Evolutionary conservation across 2,113 vertebrate genomes (phyloP), one percentile per base, ranked within the genome.

Genomic region (Pipa parva): DNA sequence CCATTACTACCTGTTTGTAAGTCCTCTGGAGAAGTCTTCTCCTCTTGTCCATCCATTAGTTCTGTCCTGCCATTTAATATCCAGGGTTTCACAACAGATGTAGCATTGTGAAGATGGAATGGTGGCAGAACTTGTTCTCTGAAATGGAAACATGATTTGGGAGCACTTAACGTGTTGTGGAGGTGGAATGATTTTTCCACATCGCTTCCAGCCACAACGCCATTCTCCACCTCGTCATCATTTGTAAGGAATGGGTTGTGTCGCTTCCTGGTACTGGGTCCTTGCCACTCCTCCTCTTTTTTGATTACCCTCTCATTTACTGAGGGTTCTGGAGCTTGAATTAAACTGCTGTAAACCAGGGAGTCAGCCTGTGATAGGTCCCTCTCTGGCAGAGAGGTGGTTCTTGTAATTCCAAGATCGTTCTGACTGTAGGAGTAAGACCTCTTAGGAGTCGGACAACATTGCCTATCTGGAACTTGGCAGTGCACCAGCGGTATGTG

Each of bases 401-500:
- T 88, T 45, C 85, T 87, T 2, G 88, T 88, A 71, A 92, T 36
- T 22, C 91, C 89, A 63, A 95, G 81, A 74, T 96, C 95, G 0
- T 92, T 83, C 3, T 83, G 87, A 76, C 91, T 88, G 79, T 97
- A 97, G 1, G 90, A 89, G 52, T 92, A 92, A 78, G 85, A 77
- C 74, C 91, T 87, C 68, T 91, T 86, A 78, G 78, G 77, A 63
- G 90, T 71, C 29, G 79, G 80, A 28, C 90, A 88, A 50, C 89
- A 90, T 68, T 87, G 87, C 17, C 88, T 81, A 2, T 92, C 92
- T 0, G 92, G 92, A 64, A 98, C 92, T 78, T 98, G 96, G 79
- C 96, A 98, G 71, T 99, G 95, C 63, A 99, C 93, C 81, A 99
- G 85, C 11, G 97, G 97, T 67, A 99, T 95, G 80, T 99, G 97